Percentiles rank a stretch among this genome's conserved stretches.
Evolutionary conservation across 2,113 vertebrate genomes (phyloP).

Genomic region (Geothlypis trichas): DNA sequence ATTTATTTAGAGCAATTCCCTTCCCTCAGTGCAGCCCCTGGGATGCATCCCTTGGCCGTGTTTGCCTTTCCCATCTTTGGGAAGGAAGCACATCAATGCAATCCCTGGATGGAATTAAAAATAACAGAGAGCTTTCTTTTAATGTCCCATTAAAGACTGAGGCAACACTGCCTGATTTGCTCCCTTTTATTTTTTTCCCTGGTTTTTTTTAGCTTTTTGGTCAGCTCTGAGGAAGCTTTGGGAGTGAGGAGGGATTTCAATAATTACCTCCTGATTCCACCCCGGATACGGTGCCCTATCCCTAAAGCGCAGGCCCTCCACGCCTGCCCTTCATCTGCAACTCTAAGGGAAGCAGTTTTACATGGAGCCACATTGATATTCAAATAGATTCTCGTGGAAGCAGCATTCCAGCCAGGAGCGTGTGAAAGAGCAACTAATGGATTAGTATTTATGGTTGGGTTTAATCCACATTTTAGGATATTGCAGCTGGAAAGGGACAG

Average conservation of each 20-base stretch:
- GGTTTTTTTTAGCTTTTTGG: background rate
- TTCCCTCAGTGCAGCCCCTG: background rate
- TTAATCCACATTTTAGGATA: slow-evolving; percentile 55
- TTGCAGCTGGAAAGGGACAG: slow-evolving; percentile 42
- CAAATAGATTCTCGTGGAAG: slow-evolving; percentile 70
- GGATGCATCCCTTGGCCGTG: background rate
- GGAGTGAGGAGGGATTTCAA: background rate
- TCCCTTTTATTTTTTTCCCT: background rate
- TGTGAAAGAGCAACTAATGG: slow-evolving; percentile 73
- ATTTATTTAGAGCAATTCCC: background rate
- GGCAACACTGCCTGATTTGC: background rate
- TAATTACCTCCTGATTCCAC: background rate
- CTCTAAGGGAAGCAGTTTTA: slow-evolving; percentile 64
- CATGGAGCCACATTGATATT: slow-evolving; percentile 71
- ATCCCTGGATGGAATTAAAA: background rate
- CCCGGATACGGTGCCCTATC: slow-evolving; percentile 27
- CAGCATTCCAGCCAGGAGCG: slow-evolving; percentile 49
- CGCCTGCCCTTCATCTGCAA: slow-evolving; percentile 60
- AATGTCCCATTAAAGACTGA: background rate
- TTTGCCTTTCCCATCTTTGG: background rate
- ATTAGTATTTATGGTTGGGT: slow-evolving; percentile 63
- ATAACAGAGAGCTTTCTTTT: background rate
- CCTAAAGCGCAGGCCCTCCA: slow-evolving; percentile 8
- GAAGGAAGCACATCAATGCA: background rate
- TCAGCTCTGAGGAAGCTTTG: background rate